Evolutionary conservation across 2,113 vertebrate species (phyloP).

Genomic region (Bufo gargarizans): DNA sequence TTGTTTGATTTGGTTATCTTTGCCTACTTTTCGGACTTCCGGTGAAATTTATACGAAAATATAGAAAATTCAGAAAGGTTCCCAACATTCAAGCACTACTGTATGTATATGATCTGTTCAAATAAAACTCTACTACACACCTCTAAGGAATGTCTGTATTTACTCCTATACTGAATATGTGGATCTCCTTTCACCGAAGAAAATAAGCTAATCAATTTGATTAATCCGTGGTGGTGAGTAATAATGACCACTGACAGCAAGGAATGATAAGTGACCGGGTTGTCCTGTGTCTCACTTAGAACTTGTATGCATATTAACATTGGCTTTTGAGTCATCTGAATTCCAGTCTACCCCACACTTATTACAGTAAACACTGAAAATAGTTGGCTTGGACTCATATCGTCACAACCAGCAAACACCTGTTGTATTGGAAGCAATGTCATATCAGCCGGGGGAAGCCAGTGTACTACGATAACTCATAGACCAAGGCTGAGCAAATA

Average conservation of each 20-base stretch:
- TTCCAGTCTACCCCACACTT: not conserved
- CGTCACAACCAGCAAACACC: conserved; percentile 6
- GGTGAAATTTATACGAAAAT: too few species aligned
- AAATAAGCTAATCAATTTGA: not conserved
- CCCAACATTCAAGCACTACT: too few species aligned
- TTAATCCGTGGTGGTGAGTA: not conserved
- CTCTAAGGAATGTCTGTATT: not conserved
- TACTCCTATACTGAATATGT: not conserved
- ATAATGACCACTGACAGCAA: conserved; percentile 9
- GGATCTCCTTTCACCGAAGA: not conserved
- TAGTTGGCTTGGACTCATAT: not conserved
- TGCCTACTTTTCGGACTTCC: too few species aligned
- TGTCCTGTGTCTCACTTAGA: not conserved
- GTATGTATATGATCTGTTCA: too few species aligned
- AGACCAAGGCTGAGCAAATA: not conserved
- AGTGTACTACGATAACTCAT: not conserved
- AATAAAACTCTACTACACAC: too few species aligned
- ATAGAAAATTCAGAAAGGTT: too few species aligned
- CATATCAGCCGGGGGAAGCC: not conserved
- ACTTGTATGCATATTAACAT: not conserved
- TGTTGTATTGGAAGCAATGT: not conserved
- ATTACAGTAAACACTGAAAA: conserved; percentile 12
- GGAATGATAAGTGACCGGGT: not conserved
- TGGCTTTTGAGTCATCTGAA: not conserved
- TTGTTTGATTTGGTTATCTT: too few species aligned